Conservation (phyloP, 2,113 vertebrate species). For the Irena cyanogastra region DNA sequence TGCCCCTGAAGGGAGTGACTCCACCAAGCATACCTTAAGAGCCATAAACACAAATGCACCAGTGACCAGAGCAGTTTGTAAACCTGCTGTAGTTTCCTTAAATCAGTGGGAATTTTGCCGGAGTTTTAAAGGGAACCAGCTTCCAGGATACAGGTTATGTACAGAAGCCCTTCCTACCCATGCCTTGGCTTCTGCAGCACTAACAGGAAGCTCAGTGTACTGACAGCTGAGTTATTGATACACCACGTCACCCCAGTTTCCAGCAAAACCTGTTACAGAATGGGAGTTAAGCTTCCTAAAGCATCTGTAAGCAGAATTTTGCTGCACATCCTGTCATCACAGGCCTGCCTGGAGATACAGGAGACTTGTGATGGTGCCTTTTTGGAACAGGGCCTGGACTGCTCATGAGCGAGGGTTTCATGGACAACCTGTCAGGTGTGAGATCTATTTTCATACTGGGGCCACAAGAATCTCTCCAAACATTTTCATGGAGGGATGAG, state of each 20-base stretch:
- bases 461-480: not conserved
- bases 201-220: not conserved
- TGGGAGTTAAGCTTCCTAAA: not conserved
- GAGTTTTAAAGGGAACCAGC: not conserved
- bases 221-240: not conserved
- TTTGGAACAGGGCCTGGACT: not conserved
- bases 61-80: not conserved
- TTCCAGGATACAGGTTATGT: not conserved
- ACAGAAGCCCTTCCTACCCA: not conserved
- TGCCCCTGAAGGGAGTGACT: not conserved
- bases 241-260: not conserved
- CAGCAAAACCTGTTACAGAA: not conserved
- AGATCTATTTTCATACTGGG: not conserved
- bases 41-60: not conserved
- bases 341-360: not conserved
- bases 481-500: accelerated
- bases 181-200: not conserved
- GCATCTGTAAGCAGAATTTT: not conserved
- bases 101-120: not conserved
- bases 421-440: not conserved
- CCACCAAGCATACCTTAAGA: accelerated
- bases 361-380: not conserved
- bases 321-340: not conserved
- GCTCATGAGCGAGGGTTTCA: not conserved
- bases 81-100: not conserved